Conservation (phyloP, 2,797 vertebrate species). For the Tarsius wallacei region DNA sequence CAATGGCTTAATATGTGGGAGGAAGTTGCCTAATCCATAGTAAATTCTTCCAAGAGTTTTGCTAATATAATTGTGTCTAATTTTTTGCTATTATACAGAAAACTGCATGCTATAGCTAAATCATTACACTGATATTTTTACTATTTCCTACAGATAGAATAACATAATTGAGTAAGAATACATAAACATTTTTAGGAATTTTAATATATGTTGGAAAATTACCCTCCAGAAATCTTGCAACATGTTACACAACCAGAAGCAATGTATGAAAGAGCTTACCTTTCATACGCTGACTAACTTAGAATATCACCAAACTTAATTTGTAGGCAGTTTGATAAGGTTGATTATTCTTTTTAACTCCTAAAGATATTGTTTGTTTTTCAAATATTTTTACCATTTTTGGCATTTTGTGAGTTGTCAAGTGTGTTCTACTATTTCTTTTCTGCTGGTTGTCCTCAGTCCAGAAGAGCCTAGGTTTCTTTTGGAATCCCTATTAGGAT, state of each 20-base stretch:
- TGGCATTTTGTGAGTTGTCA: not conserved
- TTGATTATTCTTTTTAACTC: not conserved
- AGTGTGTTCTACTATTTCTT: not conserved
- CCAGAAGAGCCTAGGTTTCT: not conserved
- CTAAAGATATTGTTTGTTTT: not conserved
- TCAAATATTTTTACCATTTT: not conserved
- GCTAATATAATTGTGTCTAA: not conserved
- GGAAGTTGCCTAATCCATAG: not conserved
- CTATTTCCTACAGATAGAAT: not conserved
- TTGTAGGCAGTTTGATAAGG: not conserved
- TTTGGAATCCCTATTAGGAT: not conserved
- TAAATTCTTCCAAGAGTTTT: not conserved
- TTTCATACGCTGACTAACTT: not conserved
- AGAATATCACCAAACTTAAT: conserved; percentile 10
- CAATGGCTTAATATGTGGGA: not conserved
- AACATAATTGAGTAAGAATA: not conserved
- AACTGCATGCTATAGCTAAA: not conserved
- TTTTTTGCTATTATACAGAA: not conserved
- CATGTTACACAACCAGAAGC: not conserved
- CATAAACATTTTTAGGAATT: conserved; percentile 30
- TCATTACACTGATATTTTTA: not conserved
- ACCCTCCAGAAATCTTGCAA: not conserved
- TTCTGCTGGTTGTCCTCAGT: not conserved
- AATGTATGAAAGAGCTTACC: not conserved
- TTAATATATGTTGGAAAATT: conserved; percentile 4